Evolutionary conservation across 2,113 vertebrate species (phyloP), one percentile per base, ranked within the genome.

Genomic region (Rhabdomys dilectus): DNA sequence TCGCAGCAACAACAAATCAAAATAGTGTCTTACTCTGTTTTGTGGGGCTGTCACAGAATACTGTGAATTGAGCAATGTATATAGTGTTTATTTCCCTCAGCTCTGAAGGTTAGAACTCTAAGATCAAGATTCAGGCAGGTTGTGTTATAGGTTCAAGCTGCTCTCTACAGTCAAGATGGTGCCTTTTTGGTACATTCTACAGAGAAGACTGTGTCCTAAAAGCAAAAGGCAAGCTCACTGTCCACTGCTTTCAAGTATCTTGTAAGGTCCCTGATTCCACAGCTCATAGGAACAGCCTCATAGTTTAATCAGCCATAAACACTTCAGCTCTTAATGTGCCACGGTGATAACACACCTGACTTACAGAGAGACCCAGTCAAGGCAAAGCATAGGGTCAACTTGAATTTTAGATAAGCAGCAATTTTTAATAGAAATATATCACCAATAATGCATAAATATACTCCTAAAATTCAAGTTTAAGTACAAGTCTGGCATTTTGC

Each of bases 331-430:
- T 70, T 76, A 58, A 26, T 70, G 29, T 39, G 36, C 76, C 48
- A 66, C 13, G 31, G 1, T n/a, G 11, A 42, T 31, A 87, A 53
- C 29, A 72, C 24, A 53, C 45, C 29, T 81, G 16, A 5, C n/a
- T 56, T 48, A n/a, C 42, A 58, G 62, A 45, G 62, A 3, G 24
- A 3, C 11, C 8, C 17, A 36, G 45, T 90, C n/a, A 31, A 80
- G 56, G 34, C 39, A 42, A 21, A 66, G 36, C 66, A 80, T 39
- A 26, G 22, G 42, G 36, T 66, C 58, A 56, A 91, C 45, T 58
- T 89, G 45, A 88, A 56, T 91, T 93, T 91, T 29, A 91, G 12
- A 66, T 39, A 72, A 88, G 73, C 36, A 82, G 56, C n/a, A 16
- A 39, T 75, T 84, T 93, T 92, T 75, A 75, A 12, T 82, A 75